Evolutionary conservation across 2,888 invertebrate species (phyloP), one percentile per base, ranked within the genome.

Genomic region (Leuctra nigra): DNA sequence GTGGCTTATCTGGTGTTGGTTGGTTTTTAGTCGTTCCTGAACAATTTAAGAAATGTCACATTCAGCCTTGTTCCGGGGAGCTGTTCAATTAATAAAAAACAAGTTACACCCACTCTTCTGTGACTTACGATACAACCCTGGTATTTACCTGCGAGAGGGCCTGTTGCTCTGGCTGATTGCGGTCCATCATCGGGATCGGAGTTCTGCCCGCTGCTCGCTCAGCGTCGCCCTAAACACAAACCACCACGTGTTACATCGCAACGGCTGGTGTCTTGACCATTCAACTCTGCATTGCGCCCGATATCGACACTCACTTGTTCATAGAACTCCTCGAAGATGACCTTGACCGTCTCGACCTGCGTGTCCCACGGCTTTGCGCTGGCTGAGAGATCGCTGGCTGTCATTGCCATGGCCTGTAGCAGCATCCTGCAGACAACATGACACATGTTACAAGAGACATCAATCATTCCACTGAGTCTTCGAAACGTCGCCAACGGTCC

Each of bases 331-430:
- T 87, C 84, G 67, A 87, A 87, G 55, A 91, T 91, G 6, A 89
- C 85, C 66, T 81, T 80, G 1, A 90, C 90, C 0, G 90, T 88
- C 67, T 87, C 81, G 18, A 83, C 80, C 71, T 91, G 91, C 1
- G 87, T 77, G 22, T 84, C 79, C 90, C 91, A 91, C 1, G 90
- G 89, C 68, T 91, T 91, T 1, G 89, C 84, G 63, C 87, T 86
- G 1, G 91, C 89, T 55, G 89, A 88, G 16, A 91, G 73, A 69
- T 91, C 91, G 61, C 87, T 85, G 0, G 86, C 86, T 0, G 91
- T 91, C 91, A 91, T 91, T 2, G 85, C 78, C 62, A 89, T 80
- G 0, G 87, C 87, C 75, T 86, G 83, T 2, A 86, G 76, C 29
- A 88, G 70, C 53, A 80, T 72, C 64, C 88, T 77, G 66, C 29